Conservation (phyloP, 2,113 vertebrate genomes). For the Progne subis region DNA sequence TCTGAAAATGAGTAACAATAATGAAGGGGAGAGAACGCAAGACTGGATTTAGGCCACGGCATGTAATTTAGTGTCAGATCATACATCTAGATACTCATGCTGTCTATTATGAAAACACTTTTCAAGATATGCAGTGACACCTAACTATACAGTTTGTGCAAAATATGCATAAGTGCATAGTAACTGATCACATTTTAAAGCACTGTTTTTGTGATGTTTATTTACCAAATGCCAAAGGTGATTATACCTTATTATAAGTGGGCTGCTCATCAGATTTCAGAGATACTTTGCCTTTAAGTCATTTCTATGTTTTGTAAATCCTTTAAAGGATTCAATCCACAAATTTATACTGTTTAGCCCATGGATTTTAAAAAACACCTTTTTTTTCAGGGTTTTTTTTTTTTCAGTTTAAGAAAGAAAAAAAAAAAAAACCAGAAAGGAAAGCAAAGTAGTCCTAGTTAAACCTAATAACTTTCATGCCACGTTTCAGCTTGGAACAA, state of each 20-base stretch:
- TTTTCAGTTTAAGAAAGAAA: neutral
- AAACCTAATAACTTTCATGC: conserved; percentile 39
- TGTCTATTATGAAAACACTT: neutral
- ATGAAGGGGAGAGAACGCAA: neutral
- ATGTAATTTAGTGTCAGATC: neutral
- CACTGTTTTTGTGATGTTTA: neutral
- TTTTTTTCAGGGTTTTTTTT: neutral
- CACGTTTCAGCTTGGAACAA: conserved; percentile 46
- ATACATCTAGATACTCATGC: neutral
- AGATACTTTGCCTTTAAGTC: neutral
- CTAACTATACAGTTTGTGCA: neutral
- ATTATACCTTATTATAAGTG: neutral
- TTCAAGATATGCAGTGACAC: neutral
- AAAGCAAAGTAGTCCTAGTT: neutral
- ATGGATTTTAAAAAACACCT: neutral
- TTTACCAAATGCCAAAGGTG: conserved; percentile 5
- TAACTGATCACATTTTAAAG: neutral
- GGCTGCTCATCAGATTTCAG: neutral
- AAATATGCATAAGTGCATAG: neutral
- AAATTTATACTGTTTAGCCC: neutral
- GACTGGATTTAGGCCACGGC: neutral
- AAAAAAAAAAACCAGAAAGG: neutral
- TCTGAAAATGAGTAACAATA: neutral
- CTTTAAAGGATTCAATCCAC: neutral
- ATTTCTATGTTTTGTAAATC: neutral